Evolutionary conservation across 2,797 vertebrate genomes (phyloP), one percentile per base, ranked within the genome.

Genomic region (Etheostoma nigrum): DNA sequence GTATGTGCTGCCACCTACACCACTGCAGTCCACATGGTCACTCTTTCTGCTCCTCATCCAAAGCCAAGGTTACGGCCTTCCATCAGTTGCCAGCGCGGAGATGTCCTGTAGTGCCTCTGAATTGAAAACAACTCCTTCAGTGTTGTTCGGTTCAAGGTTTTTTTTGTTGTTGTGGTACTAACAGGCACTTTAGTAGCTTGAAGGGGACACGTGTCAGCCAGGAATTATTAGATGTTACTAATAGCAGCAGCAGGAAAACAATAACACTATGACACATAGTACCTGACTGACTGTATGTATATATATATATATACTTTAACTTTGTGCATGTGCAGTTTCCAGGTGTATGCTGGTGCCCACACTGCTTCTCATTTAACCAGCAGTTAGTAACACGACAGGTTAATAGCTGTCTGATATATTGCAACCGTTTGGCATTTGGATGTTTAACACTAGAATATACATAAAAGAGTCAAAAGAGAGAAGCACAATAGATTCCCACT

Each of bases 351-450:
- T 25, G 5, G 4, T 7, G n/a, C 51, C 53, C 30, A 71, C 73
- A 74, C 9, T 52, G 74, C 45, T 71, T 73, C 44, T 81, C 58
- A 63, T 79, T 59, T 64, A 53, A 40, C 36, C 71, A 76, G n/a
- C 73, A 68, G 72, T 61, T 21, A 74, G 72, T 40, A 61, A 81
- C 44, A 58, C 72, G 67, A 70, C 69, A 82, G 53, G 59, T 75
- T 71, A 83, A 83, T 60, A 5, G 40, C 66, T 69, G 64, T 36
- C 63, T 74, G 49, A 76, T 79, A 27, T 4, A 40, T 2, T 30
- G 67, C 33, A 84, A 73, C 57, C 53, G 59, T 65, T 82, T 60
- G 47, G 44, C 55, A 49, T 55, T 12, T 69, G 59, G 64, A 45
- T 70, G 19, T 76, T 84, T 74, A 69, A 72, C 6, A 3, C 58